Conservation (phyloP, 1,140 invertebrate species). For the Chymomyza costata region DNA sequence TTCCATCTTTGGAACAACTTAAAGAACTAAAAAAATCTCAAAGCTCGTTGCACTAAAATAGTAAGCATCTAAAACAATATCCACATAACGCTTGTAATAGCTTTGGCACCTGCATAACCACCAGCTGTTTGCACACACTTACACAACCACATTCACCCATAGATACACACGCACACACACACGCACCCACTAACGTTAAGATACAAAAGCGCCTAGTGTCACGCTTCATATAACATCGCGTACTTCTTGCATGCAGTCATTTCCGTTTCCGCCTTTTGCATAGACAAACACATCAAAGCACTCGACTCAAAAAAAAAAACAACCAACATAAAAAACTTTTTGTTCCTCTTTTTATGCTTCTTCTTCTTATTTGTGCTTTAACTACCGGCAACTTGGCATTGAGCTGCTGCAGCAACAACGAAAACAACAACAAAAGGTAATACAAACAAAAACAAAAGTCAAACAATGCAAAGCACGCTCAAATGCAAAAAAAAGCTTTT, state of each 20-base stretch:
- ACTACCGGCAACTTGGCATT: constrained; percentile 50
- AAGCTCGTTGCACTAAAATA: too few relatives aligned
- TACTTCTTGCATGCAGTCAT: constrained; percentile 27
- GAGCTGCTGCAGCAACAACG: constrained; percentile 32
- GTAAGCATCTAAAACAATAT: too few relatives aligned
- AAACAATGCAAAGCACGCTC: constrained; percentile 29
- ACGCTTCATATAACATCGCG: constrained; percentile 33
- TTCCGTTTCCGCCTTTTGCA: constrained; percentile 58
- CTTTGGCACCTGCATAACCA: too few relatives aligned
- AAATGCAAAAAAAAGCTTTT: constrained; percentile 35
- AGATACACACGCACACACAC: too few relatives aligned
- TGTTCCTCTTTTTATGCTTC: constrained; percentile 7
- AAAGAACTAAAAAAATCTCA: too few relatives aligned
- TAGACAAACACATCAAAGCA: constrained; percentile 14
- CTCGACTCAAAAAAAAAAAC: constrained; percentile 5
- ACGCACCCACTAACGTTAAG: too few relatives aligned
- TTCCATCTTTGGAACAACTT: too few relatives aligned
- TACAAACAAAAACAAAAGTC: constrained; percentile 3
- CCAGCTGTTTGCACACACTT: too few relatives aligned
- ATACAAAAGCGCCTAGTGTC: constrained; percentile 23
- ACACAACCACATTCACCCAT: too few relatives aligned
- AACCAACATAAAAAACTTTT: constrained; percentile 5
- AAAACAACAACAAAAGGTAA: neutral
- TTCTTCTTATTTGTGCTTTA: constrained; percentile 3
- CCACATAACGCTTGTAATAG: too few relatives aligned